A percentile compares a stretch with the other conserved stretches of the same genome.
Evolutionary conservation across 2,797 vertebrate species (phyloP).

Genomic region (Chrysocyon brachyurus): DNA sequence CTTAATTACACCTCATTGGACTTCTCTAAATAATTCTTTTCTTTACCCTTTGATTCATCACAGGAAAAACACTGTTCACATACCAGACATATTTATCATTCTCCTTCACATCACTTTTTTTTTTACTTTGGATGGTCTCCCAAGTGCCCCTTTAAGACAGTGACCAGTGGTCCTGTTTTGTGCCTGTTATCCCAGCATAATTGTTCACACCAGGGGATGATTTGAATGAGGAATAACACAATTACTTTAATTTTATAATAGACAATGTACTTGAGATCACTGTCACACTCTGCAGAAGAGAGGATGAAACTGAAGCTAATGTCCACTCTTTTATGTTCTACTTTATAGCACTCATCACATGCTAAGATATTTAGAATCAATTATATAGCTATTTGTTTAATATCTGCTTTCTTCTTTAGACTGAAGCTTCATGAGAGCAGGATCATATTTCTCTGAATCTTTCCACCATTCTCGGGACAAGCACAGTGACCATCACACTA

Average conservation of each 20-base stretch:
- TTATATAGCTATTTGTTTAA: neutral
- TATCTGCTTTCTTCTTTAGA: neutral
- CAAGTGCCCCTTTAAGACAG: neutral
- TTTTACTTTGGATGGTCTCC: slow-evolving; percentile 4
- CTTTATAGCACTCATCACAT: neutral
- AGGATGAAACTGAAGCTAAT: neutral
- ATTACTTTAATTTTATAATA: neutral
- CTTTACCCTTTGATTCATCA: slow-evolving; percentile 40
- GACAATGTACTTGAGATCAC: accelerated
- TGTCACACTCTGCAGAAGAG: neutral
- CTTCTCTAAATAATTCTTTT: slow-evolving; percentile 45
- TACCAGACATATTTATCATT: neutral
- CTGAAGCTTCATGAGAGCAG: neutral
- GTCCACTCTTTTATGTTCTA: neutral
- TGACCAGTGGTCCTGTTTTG: neutral
- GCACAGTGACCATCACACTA: neutral
- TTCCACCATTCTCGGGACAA: neutral
- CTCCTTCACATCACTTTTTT: neutral
- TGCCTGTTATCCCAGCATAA: neutral
- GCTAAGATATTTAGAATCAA: neutral
- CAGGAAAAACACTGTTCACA: slow-evolving; percentile 3
- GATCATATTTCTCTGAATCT: neutral
- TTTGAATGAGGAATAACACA: neutral
- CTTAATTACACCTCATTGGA: slow-evolving; percentile 47
- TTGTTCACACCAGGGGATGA: neutral